Percentiles rank a stretch among this genome's conserved stretches.
Evolutionary conservation across 2,797 vertebrate species (phyloP).

Genomic region (Varecia variegata): DNA sequence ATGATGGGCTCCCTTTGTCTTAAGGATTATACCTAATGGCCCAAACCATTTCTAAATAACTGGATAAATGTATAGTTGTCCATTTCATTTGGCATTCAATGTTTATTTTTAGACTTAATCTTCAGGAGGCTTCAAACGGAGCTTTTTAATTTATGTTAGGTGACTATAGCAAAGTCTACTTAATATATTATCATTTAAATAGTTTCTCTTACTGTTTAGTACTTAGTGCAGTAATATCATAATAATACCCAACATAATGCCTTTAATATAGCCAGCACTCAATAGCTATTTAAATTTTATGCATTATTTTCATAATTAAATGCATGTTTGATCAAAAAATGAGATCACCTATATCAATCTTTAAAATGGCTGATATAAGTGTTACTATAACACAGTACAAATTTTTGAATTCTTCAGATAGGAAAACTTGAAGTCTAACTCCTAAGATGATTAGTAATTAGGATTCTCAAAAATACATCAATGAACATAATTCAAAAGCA

Average conservation of each 20-base stretch:
- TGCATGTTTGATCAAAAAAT: neutral
- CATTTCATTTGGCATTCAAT: neutral
- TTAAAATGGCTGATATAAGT: neutral
- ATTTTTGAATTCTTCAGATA: neutral
- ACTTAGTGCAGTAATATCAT: neutral
- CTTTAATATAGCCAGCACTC: neutral
- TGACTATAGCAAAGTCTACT: neutral
- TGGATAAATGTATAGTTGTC: neutral
- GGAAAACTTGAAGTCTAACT: neutral
- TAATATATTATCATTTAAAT: neutral
- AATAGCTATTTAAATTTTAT: neutral
- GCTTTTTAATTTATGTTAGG: neutral
- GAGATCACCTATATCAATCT: neutral
- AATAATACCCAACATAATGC: neutral
- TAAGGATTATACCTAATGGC: neutral
- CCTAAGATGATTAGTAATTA: neutral
- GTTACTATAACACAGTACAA: neutral
- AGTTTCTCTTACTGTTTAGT: neutral
- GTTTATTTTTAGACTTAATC: neutral
- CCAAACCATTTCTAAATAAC: neutral
- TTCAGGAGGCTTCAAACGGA: neutral
- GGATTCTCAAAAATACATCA: neutral
- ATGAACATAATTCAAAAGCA: slow-evolving; percentile 12
- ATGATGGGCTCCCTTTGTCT: neutral
- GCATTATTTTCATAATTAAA: neutral